phyloP scores from a whole-genome alignment of 2,888 invertebrate species.

The Sarcophaga caerulescens region DNA sequence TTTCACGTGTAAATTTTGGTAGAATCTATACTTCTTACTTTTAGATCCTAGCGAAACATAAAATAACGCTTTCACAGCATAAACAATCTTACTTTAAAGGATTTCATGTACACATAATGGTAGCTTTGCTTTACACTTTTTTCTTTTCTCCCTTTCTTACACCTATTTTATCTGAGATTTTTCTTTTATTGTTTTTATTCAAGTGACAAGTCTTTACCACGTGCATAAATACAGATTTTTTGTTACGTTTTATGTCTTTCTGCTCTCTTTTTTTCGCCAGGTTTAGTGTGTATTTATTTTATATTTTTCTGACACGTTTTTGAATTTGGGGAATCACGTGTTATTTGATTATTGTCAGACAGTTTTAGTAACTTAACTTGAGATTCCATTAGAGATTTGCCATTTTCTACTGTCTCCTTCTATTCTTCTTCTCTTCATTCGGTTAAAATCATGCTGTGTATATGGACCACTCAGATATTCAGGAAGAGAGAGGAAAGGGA shows the following conservation, averaged over 20 bases:
- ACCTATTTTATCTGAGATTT: conserved; percentile 6
- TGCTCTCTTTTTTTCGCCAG: neutral
- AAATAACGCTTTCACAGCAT: neutral
- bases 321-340: conserved; percentile 65
- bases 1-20: neutral
- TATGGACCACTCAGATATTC: neutral
- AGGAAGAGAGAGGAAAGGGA: no score
- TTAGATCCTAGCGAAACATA: neutral
- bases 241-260: neutral
- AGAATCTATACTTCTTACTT: neutral
- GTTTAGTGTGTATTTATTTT: conserved; percentile 8
- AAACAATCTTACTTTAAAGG: neutral
- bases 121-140: neutral
- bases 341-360: conserved; percentile 68
- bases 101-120: neutral
- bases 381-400: conserved; percentile 51
- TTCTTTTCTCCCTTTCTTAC: neutral
- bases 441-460: neutral
- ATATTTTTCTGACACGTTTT: conserved; percentile 64
- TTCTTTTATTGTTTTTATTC: conserved; percentile 6
- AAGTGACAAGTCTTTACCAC: conserved; percentile 42
- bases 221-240: conserved; percentile 27
- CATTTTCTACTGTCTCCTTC: neutral
- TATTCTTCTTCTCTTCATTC: neutral
- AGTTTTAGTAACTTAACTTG: conserved; percentile 64